These are phyloP conservation scores for Lithodes maja DNA, from an alignment of 2,888 invertebrate genomes.

Conservation along the genomic window DNA sequence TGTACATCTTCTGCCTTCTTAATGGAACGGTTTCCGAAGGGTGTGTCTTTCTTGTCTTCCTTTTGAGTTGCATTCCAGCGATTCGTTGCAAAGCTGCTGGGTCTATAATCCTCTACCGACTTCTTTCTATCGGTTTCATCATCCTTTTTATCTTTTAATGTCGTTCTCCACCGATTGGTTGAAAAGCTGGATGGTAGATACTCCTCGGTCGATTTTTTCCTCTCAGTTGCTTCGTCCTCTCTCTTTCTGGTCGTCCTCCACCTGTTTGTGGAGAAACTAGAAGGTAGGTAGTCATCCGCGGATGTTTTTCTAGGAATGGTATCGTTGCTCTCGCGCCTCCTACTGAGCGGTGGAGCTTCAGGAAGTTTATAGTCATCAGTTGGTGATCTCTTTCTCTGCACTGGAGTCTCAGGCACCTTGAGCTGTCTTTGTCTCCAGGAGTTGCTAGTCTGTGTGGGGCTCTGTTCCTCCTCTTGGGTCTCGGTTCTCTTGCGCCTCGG, in stretches of 20 bases:
- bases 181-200: conserved; percentile 40
- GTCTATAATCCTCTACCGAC: conserved; percentile 41
- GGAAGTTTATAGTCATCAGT: conserved; percentile 16
- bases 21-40: conserved; percentile 19
- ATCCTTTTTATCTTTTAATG: conserved; percentile 2
- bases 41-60: conserved; percentile 41
- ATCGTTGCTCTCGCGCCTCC: conserved; percentile 37
- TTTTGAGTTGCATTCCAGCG: conserved; percentile 30
- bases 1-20: conserved; percentile 13
- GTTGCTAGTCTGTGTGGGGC: background rate
- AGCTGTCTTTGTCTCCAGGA: conserved; percentile 34
- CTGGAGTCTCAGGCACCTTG: conserved; percentile 37
- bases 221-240: background rate
- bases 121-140: background rate
- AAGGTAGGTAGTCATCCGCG: background rate
- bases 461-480: conserved; percentile 24
- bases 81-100: conserved; percentile 51
- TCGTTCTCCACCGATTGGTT: conserved; percentile 45
- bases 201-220: conserved; percentile 23
- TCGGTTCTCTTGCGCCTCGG: background rate
- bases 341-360: conserved; percentile 17
- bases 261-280: conserved; percentile 9
- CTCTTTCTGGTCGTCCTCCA: conserved; percentile 21
- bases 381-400: conserved; percentile 31
- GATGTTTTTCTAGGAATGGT: conserved; percentile 3